These are phyloP conservation scores for Lophius piscatorius DNA, from an alignment of 2,113 vertebrate species.

Conservation along the genomic window DNA sequence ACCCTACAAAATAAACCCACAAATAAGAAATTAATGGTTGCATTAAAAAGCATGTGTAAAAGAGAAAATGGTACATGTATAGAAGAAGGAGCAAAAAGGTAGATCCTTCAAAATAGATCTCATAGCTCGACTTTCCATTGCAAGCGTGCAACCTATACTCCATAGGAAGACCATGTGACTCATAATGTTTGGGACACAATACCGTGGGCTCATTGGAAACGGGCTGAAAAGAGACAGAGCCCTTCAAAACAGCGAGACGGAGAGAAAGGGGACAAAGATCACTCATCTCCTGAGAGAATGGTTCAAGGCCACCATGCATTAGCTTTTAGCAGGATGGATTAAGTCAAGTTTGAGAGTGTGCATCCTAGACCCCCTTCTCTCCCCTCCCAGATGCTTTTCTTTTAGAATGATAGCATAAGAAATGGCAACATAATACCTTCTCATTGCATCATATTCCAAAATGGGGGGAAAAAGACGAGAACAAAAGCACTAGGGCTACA, in stretches of 20 bases:
- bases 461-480: conserved; percentile 67
- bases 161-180: conserved; percentile 63
- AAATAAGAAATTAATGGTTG: conserved; percentile 9
- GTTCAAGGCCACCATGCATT: conserved; percentile 82
- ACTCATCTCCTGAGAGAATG: conserved; percentile 73
- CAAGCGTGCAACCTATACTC: conserved; percentile 47
- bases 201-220: conserved; percentile 74
- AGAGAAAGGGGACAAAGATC: conserved; percentile 72
- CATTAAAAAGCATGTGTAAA: conserved; percentile 25
- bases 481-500: conserved; percentile 71
- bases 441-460: conserved; percentile 85
- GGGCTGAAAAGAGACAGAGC: conserved; percentile 73
- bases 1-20: conserved; percentile 12
- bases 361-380: conserved; percentile 73
- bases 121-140: conserved; percentile 60
- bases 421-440: conserved; percentile 82
- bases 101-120: conserved; percentile 43
- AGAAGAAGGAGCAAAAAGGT: conserved; percentile 52
- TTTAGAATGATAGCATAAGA: conserved; percentile 82
- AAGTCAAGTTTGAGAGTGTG: conserved; percentile 85
- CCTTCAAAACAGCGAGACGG: conserved; percentile 66
- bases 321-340: conserved; percentile 86
- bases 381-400: conserved; percentile 61
- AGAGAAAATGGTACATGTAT: conserved; percentile 15
- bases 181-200: conserved; percentile 69